These are phyloP conservation scores for Anthrax anthrax DNA, from an alignment of 2,888 invertebrate genomes.

Conservation along the genomic window DNA sequence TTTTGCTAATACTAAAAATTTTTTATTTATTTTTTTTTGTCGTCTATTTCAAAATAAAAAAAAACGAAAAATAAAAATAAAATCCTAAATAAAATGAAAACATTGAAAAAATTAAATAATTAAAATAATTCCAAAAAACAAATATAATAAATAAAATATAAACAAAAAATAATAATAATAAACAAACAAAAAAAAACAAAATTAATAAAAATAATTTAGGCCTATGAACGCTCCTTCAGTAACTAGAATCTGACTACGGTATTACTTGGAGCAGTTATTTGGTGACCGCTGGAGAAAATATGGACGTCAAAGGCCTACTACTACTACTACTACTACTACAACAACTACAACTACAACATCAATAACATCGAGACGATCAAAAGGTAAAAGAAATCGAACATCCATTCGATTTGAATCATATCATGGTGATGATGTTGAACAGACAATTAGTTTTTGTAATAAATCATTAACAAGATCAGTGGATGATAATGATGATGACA, in stretches of 20 bases:
- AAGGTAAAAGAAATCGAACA: conserved; percentile 4
- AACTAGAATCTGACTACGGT: conserved; percentile 59
- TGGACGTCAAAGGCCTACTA: conserved; percentile 23
- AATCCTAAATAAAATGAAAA: no score
- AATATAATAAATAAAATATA: neutral
- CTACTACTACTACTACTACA: neutral
- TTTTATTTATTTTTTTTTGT: no score
- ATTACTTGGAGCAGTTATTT: conserved; percentile 58
- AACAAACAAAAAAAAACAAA: neutral
- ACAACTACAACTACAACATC: neutral
- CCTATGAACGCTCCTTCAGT: conserved; percentile 36
- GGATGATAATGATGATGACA: neutral
- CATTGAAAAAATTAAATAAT: neutral
- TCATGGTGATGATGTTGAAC: conserved; percentile 7
- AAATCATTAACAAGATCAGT: conserved; percentile 7
- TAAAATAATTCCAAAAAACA: neutral
- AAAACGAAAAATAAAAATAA: no score
- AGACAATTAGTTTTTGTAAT: conserved; percentile 11
- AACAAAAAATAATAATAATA: neutral
- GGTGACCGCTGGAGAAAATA: conserved; percentile 43
- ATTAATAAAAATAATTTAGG: neutral
- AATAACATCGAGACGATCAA: neutral
- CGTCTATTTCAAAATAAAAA: no score
- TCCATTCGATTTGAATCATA: conserved; percentile 7
- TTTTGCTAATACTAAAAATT: no score